phyloP scores from a whole-genome alignment of 1,140 invertebrate species.

The Nautilus pompilius region DNA sequence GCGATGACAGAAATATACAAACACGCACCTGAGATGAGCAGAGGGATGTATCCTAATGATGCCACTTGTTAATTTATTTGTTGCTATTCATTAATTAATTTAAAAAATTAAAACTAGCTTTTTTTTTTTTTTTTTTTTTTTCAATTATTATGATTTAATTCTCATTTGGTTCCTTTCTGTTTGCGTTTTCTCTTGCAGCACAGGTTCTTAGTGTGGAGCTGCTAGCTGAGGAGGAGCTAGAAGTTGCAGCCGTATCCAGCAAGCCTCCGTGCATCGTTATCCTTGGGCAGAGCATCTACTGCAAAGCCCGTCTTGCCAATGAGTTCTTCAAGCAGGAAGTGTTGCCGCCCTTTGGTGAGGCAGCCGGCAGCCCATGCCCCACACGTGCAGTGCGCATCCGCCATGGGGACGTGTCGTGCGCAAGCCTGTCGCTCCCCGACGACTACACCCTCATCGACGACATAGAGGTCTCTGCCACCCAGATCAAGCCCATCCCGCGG shows the following conservation, averaged over 20 bases:
- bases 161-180: no score
- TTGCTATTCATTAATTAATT: slow-evolving; percentile 17
- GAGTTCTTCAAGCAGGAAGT: slow-evolving; percentile 66
- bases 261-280: slow-evolving; percentile 60
- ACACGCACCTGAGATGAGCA: neutral
- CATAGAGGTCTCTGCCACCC: slow-evolving; percentile 61
- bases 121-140: slow-evolving; percentile 3
- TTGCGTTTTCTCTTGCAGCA: slow-evolving; percentile 43
- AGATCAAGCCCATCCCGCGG: slow-evolving; percentile 63
- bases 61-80: neutral
- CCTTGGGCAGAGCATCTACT: slow-evolving; percentile 68
- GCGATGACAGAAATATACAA: no score
- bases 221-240: slow-evolving; percentile 47
- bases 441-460: slow-evolving; percentile 75
- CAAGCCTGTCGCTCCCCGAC: slow-evolving; percentile 68
- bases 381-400: slow-evolving; percentile 73
- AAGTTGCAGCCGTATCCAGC: slow-evolving; percentile 53
- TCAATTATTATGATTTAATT: neutral
- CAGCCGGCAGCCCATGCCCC: slow-evolving; percentile 45
- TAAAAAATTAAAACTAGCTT: slow-evolving; percentile 17
- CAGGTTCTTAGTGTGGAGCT: slow-evolving; percentile 52
- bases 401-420: slow-evolving; percentile 66
- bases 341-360: slow-evolving; percentile 55
- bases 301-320: slow-evolving; percentile 72
- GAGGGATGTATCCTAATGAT: neutral